Evolutionary conservation across 2,888 invertebrate genomes (phyloP).

Genomic region (Coelopa pilipes): DNA sequence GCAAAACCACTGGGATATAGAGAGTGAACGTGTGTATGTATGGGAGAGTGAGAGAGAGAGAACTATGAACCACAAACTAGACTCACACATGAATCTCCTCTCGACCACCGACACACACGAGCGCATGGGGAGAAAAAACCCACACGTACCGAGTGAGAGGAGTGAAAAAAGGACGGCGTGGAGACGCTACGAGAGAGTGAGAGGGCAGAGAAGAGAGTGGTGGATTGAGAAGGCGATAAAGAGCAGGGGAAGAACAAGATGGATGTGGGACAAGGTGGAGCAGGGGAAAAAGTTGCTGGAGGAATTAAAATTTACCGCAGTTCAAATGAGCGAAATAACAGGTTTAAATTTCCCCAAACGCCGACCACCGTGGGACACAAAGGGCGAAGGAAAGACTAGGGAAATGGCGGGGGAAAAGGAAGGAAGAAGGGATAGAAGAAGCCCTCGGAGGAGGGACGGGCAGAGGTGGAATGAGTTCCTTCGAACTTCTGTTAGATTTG

Average conservation of each 20-base stretch:
- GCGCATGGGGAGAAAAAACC: no score
- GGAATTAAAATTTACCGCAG: constrained; percentile 33
- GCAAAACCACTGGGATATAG: no score
- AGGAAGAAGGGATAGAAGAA: no score
- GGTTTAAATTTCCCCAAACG: constrained; percentile 21
- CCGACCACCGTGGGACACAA: not conserved
- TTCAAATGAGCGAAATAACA: constrained; percentile 29
- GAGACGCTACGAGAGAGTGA: no score
- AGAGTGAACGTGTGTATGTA: no score
- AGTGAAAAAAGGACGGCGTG: no score
- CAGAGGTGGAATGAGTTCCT: not conserved
- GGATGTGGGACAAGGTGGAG: not conserved
- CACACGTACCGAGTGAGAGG: no score
- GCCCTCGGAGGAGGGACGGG: not conserved
- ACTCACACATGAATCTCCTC: not conserved
- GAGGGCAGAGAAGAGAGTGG: no score
- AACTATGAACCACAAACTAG: constrained; percentile 2
- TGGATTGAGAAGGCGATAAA: no score
- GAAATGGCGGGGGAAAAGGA: not conserved
- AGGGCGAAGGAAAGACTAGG: not conserved
- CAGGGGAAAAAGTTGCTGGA: constrained; percentile 14
- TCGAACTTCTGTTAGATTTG: constrained; percentile 27
- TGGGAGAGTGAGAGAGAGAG: not conserved
- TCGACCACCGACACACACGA: not conserved
- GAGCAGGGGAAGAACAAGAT: no score